A percentile compares a stretch with the other conserved stretches of the same genome.
Conservation (phyloP, 1,140 invertebrate species). For the Papilio polyxenes region DNA sequence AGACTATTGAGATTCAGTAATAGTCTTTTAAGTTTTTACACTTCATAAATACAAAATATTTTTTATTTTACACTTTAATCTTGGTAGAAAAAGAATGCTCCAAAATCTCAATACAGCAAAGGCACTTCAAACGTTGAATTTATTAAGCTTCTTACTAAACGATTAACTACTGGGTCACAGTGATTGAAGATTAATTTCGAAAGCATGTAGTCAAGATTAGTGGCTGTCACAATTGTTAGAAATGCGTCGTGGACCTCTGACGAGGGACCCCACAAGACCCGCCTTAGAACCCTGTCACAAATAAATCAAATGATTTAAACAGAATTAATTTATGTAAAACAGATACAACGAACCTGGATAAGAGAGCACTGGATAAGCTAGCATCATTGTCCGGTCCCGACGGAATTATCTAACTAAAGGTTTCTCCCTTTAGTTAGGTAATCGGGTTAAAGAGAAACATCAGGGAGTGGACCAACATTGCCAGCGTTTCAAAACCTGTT, state of each 20-base stretch:
- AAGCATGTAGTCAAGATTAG: conserved; percentile 28
- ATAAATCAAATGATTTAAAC: conserved; percentile 4
- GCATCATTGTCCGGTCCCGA: no score
- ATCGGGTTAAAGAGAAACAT: no score
- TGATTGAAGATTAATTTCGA: conserved; percentile 29
- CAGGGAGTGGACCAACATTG: no score
- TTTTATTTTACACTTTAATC: not conserved
- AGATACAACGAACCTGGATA: not conserved
- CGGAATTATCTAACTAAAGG: no score
- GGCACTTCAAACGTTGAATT: conserved; percentile 7
- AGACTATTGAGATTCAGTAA: not conserved
- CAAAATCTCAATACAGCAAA: not conserved
- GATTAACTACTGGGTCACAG: conserved; percentile 25
- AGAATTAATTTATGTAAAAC: not conserved
- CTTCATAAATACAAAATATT: not conserved
- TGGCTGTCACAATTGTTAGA: conserved; percentile 33
- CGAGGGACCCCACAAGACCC: conserved; percentile 33
- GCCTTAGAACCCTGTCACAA: not conserved
- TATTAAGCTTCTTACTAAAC: conserved; percentile 28
- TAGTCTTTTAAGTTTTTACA: not conserved
- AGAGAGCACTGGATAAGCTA: no score
- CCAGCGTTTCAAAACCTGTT: no score
- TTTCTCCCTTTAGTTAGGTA: no score
- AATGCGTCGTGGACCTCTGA: conserved; percentile 21
- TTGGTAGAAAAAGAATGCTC: not conserved